phyloP scores from a whole-genome alignment of 2,797 vertebrate species.

The Mycteria americana region DNA sequence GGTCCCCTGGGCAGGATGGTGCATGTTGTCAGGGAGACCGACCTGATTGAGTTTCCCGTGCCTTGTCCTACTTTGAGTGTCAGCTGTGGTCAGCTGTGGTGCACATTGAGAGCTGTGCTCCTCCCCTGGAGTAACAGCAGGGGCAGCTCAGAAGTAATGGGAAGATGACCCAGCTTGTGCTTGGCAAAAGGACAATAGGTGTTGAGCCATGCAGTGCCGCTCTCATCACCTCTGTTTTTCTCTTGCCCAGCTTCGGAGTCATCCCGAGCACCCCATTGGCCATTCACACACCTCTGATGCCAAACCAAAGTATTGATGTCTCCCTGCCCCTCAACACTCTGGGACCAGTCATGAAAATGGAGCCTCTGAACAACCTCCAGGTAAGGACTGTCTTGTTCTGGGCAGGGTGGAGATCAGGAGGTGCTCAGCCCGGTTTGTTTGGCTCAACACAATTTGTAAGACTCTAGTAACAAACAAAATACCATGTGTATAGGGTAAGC shows the following conservation, averaged over 20 bases:
- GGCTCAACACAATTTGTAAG: not conserved
- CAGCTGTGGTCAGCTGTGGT: not conserved
- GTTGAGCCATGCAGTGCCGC: not conserved
- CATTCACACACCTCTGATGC: constrained; percentile 95
- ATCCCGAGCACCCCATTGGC: constrained; percentile 94
- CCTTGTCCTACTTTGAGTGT: not conserved
- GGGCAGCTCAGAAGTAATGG: not conserved
- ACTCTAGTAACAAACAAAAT: not conserved
- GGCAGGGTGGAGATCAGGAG: not conserved
- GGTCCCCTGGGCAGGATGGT: not conserved
- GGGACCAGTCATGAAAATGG: constrained; percentile 99
- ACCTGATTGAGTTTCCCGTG: not conserved
- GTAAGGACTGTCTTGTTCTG: constrained; percentile 61
- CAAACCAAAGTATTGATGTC: constrained; percentile 94
- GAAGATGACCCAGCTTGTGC: not conserved
- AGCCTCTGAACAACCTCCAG: constrained; percentile 98
- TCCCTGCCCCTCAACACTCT: constrained; percentile 96
- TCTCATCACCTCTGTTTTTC: not conserved
- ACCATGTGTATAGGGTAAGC: accelerated
- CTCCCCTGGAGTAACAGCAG: not conserved
- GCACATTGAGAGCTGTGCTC: not conserved
- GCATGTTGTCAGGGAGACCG: not conserved
- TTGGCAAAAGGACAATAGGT: not conserved
- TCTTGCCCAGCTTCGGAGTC: constrained; percentile 86
- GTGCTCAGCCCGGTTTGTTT: not conserved